Percentiles rank a stretch among this genome's conserved stretches.
These are phyloP conservation scores for Condylura cristata DNA, from an alignment of 2,113 vertebrate species.

Conservation along the genomic window DNA sequence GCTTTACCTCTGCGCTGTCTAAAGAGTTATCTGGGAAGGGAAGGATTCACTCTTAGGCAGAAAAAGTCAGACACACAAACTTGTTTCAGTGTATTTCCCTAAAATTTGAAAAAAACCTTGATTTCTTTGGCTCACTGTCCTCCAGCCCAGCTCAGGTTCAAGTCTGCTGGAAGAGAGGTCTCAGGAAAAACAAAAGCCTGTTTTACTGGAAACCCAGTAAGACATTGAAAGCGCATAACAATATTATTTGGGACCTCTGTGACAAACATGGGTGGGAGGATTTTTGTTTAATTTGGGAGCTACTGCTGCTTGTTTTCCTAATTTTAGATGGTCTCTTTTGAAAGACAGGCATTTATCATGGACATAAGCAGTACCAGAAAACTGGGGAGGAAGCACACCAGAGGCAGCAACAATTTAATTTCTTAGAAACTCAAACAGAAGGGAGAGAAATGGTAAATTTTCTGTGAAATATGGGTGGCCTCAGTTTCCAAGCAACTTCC, in stretches of 20 bases:
- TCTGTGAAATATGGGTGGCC: background rate
- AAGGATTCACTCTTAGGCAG: background rate
- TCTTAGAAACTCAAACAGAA: background rate
- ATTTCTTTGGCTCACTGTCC: background rate
- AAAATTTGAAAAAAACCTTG: background rate
- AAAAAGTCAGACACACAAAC: background rate
- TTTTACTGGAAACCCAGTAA: constrained; percentile 20
- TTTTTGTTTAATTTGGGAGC: background rate
- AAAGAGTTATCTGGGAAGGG: background rate
- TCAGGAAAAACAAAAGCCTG: background rate
- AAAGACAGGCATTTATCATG: background rate
- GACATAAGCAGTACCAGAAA: background rate
- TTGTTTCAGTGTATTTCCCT: background rate
- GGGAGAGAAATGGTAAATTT: background rate
- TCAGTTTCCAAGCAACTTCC: background rate
- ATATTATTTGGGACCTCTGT: background rate
- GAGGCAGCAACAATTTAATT: background rate
- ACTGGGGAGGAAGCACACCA: background rate
- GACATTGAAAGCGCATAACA: background rate
- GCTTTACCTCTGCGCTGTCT: background rate
- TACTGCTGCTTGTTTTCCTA: background rate
- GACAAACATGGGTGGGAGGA: background rate
- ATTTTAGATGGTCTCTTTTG: background rate
- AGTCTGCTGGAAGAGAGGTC: background rate
- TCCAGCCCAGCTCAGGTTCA: background rate